These are phyloP conservation scores for Atrina japonica DNA, from an alignment of 2,888 invertebrate species.

Conservation along the genomic window DNA sequence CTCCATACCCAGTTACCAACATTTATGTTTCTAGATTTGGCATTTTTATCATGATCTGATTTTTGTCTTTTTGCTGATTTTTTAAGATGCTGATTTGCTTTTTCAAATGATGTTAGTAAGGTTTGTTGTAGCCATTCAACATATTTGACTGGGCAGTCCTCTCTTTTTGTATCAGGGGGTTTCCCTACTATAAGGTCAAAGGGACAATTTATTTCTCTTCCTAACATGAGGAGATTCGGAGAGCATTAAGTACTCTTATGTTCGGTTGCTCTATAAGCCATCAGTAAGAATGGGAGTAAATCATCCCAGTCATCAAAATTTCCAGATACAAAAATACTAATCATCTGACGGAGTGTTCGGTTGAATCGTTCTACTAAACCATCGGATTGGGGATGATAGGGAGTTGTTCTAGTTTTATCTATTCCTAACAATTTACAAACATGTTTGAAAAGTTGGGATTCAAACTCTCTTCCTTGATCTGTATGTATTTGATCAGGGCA, in stretches of 20 bases:
- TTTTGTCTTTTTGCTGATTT: slow-evolving; percentile 34
- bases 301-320: slow-evolving; percentile 10
- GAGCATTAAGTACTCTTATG: neutral
- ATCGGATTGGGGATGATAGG: too few relatives aligned
- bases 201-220: neutral
- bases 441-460: slow-evolving; percentile 29
- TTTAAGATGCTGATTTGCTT: slow-evolving; percentile 23
- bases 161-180: neutral
- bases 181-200: slow-evolving; percentile 7
- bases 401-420: slow-evolving; percentile 32
- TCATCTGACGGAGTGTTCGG: slow-evolving; percentile 29
- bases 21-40: neutral
- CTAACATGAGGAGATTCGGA: neutral
- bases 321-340: slow-evolving; percentile 15
- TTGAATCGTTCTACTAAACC: too few relatives aligned
- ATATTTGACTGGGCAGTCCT: slow-evolving; percentile 13
- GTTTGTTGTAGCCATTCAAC: slow-evolving; percentile 15
- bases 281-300: neutral
- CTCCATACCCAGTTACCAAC: slow-evolving; percentile 10
- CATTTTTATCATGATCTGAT: neutral
- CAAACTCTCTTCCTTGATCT: slow-evolving; percentile 32
- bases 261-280: neutral
- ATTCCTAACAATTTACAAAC: slow-evolving; percentile 26
- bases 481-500: slow-evolving; percentile 31
- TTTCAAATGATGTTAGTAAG: neutral